Conservation (phyloP, 2,113 vertebrate species). For the Hoplias malabaricus region DNA sequence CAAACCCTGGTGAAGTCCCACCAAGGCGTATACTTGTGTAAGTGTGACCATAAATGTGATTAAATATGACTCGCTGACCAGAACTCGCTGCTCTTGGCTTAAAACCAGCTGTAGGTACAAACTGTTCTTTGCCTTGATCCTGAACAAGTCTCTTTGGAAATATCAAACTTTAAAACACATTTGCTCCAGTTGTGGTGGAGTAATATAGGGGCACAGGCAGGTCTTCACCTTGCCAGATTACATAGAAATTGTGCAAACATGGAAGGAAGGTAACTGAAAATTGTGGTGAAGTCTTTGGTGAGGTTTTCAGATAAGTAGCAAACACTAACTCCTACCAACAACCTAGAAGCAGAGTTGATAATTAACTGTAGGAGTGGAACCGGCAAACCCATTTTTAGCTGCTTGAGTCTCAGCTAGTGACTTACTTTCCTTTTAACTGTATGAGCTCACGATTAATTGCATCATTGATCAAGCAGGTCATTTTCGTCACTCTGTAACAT, state of each 20-base stretch:
- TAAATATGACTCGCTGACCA: background rate
- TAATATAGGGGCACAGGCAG: background rate
- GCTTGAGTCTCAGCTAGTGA: background rate
- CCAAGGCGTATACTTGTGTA: background rate
- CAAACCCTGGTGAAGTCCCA: background rate
- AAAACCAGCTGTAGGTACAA: background rate
- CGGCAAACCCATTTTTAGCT: slow-evolving; percentile 8
- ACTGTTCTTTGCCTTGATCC: background rate
- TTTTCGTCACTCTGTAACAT: background rate
- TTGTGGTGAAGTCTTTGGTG: no score
- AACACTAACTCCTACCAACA: background rate
- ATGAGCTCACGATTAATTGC: background rate
- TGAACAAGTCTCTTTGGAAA: background rate
- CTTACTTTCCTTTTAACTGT: slow-evolving; percentile 17
- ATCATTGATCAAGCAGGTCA: background rate
- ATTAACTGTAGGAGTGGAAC: slow-evolving; percentile 16
- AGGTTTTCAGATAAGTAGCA: background rate
- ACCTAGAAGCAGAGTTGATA: background rate
- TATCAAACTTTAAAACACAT: background rate
- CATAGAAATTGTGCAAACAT: background rate
- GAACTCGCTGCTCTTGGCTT: background rate
- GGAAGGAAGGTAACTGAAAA: background rate
- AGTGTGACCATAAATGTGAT: background rate
- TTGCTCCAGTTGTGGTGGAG: background rate
- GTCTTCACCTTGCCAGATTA: no score